Evolutionary conservation across 1,140 invertebrate genomes (phyloP).

Genomic region (Rhopalosiphum maidis): DNA sequence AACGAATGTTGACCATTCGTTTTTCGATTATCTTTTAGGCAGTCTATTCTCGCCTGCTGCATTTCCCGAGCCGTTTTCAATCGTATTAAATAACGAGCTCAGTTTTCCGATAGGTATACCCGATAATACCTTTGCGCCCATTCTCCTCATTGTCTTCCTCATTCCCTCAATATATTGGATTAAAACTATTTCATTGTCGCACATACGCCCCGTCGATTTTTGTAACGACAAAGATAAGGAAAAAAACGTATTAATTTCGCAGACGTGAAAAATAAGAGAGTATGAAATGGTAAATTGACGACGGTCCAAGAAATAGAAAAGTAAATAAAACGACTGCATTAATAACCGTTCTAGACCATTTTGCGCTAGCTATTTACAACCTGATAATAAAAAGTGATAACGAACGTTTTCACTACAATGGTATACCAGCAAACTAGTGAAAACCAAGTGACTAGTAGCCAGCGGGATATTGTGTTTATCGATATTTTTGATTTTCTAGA

Average conservation of each 20-base stretch:
- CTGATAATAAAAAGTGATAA: constrained; percentile 38
- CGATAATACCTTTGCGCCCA: constrained; percentile 28
- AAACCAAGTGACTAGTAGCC: not conserved
- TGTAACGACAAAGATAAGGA: constrained; percentile 50
- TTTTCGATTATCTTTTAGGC: constrained; percentile 54
- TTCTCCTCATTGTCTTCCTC: not conserved
- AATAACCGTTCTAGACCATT: constrained; percentile 29
- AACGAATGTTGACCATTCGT: constrained; percentile 49
- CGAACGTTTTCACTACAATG: not conserved
- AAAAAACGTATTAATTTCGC: constrained; percentile 50
- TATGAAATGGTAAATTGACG: constrained; percentile 38
- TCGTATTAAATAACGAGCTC: constrained; percentile 52
- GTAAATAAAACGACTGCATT: constrained; percentile 52
- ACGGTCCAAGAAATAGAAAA: constrained; percentile 52
- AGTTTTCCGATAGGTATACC: constrained; percentile 11
- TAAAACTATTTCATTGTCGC: constrained; percentile 55
- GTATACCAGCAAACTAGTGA: not conserved
- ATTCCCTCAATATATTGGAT: not conserved
- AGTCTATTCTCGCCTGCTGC: constrained; percentile 30
- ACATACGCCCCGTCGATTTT: constrained; percentile 55
- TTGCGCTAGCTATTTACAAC: not conserved
- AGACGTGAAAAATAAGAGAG: constrained; percentile 52
- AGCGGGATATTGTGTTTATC: not conserved
- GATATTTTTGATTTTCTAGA: not conserved
- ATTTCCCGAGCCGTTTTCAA: constrained; percentile 27